Base-by-base conservation (phyloP, 2,113 vertebrate species). In the Deroptyus accipitrinus region DNA sequence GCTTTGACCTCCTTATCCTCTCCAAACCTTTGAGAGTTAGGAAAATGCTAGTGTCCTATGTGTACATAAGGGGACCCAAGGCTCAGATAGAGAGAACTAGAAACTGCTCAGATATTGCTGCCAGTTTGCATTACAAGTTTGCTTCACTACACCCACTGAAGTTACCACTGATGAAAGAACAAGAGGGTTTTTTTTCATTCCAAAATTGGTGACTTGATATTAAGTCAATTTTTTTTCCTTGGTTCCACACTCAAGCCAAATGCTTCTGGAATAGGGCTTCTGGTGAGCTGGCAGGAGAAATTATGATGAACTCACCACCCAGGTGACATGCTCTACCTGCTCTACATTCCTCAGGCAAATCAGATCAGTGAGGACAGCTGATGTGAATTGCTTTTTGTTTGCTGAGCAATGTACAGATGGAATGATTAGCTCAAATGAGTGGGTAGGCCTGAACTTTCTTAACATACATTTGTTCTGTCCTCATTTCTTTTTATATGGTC, bases 371-470 rank as follows among this genome's bases (percentile, higher is more conserved):
- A 92, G 35, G 66, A 89, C 79, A 86, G 90, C 19, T 16, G 30
- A 42, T 73, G 90, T 74, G 88, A 90, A 73, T 79, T 13, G 5
- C 73, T 76, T 90, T 96, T 92, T 96, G 95, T 97, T 97, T 97
- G 80, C 90, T 87, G 80, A 96, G 92, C 85, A 67, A 74, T 23
- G 67, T 81, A 55, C 44, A 79, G 80, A 48, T 55, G 88, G 91
- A 91, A 84, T 0, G 8, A 94, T 95, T 83, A 96, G 89, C 75
- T 96, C 86, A 87, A 95, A 84, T 79, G 92, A 97, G 83, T 42
- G 94, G 80, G 57, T 89, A 93, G 93, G 73, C 88, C 83, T 94
- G 77, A 92, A 85, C 42, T 88, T 83, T 70, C 37, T 82, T 55
- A 51, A 75, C 59, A 77, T 91, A 9, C 88, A 64, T 91, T 97